phyloP scores from a whole-genome alignment of 2,113 vertebrate genomes.

The Noctilio leporinus region DNA sequence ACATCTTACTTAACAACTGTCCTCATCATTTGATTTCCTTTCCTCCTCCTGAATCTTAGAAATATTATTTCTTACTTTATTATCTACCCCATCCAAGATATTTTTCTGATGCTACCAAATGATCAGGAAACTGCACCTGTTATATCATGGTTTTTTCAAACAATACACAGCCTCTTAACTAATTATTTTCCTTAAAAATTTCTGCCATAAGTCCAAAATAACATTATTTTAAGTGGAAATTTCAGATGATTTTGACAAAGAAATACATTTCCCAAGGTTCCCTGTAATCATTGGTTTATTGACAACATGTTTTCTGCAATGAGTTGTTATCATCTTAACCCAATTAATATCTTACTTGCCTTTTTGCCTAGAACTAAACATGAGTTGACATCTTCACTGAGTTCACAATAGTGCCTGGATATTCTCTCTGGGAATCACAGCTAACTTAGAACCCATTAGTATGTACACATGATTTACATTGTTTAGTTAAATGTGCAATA shows the following conservation, averaged over 20 bases:
- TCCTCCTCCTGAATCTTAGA: background rate
- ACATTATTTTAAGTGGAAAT: background rate
- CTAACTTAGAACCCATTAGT: constrained; percentile 52
- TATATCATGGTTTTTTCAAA: background rate
- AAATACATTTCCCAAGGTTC: background rate
- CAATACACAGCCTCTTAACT: background rate
- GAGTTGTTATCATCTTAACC: constrained; percentile 32
- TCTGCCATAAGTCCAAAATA: background rate
- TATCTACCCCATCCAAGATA: background rate
- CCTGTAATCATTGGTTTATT: background rate
- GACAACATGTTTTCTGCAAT: background rate
- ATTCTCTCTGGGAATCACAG: constrained; percentile 17
- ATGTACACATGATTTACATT: constrained; percentile 31
- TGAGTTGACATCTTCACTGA: constrained; percentile 53
- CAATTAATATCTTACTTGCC: background rate
- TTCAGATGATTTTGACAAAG: background rate
- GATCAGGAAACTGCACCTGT: background rate
- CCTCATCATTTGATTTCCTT: constrained; percentile 31
- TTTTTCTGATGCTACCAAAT: background rate
- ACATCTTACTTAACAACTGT: constrained; percentile 22
- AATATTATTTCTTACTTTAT: constrained; percentile 14
- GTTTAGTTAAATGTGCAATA: constrained; percentile 28
- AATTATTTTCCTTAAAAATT: background rate
- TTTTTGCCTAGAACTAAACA: background rate
- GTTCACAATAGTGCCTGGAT: background rate